Evolutionary conservation across 2,888 invertebrate species (phyloP).

Genomic region (Sicus ferrugineus): DNA sequence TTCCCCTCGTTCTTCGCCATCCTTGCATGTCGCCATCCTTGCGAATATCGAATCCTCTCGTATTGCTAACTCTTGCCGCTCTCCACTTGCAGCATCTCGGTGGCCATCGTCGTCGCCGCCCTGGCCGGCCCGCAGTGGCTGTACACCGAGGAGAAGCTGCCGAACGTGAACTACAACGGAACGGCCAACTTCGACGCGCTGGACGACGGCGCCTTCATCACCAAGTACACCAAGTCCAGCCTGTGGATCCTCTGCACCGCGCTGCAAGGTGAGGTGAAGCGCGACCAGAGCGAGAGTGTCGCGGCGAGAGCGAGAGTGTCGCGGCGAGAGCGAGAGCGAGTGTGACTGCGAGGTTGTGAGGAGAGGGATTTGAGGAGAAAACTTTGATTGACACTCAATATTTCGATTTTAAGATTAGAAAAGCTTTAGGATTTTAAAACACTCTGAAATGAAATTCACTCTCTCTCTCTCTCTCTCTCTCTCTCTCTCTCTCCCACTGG

Average conservation of each 20-base stretch:
- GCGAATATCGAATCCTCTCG: not conserved
- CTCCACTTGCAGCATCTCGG: slow-evolving; percentile 56
- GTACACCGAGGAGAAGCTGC: slow-evolving; percentile 85
- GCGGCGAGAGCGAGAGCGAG: not conserved
- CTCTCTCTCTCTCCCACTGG: too few species aligned
- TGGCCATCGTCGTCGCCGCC: slow-evolving; percentile 64
- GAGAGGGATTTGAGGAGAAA: too few species aligned
- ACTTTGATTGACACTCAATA: not conserved
- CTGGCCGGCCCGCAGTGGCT: slow-evolving; percentile 77
- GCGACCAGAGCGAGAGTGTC: not conserved
- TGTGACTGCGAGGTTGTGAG: not conserved
- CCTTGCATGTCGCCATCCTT: not conserved
- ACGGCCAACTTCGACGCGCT: slow-evolving; percentile 66
- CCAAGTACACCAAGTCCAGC: slow-evolving; percentile 64
- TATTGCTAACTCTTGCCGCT: not conserved
- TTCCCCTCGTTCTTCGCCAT: not conserved
- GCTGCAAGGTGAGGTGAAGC: slow-evolving; percentile 55
- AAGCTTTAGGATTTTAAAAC: not conserved
- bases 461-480: too few species aligned
- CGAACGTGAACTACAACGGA: slow-evolving; percentile 79
- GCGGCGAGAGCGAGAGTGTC: not conserved
- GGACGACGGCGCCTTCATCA: slow-evolving; percentile 63
- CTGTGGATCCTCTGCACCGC: slow-evolving; percentile 64
- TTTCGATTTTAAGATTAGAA: not conserved
- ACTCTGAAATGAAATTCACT: too few species aligned